These are phyloP conservation scores for Steatornis caripensis DNA, from an alignment of 2,113 vertebrate genomes.

Conservation along the genomic window DNA sequence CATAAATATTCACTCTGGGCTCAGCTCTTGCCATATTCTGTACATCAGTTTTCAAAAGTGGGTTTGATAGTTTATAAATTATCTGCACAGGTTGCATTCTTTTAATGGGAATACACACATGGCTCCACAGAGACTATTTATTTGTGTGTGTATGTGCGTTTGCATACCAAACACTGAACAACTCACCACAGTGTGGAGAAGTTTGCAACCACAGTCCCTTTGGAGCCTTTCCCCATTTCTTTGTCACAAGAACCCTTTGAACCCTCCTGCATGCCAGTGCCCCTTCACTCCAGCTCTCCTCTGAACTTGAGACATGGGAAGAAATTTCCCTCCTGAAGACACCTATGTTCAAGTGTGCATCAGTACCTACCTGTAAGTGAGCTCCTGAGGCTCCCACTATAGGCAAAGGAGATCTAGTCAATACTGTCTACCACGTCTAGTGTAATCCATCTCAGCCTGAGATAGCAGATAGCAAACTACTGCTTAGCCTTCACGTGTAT, in stretches of 20 bases:
- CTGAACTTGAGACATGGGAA: neutral
- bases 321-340: neutral
- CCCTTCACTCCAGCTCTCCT: neutral
- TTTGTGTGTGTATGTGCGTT: neutral
- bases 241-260: neutral
- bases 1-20: neutral
- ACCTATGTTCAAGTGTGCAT: neutral
- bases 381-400: neutral
- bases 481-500: neutral
- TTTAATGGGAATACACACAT: neutral
- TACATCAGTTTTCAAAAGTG: neutral
- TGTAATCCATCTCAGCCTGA: neutral
- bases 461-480: neutral
- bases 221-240: neutral
- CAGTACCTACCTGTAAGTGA: neutral
- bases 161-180: neutral
- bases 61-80: neutral
- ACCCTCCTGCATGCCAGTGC: fast-evolving
- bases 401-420: neutral
- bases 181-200: neutral
- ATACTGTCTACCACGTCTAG: no score
- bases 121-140: neutral
- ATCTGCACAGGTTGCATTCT: neutral
- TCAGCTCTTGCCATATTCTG: neutral
- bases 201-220: neutral